Conservation (phyloP, 2,888 invertebrate genomes). For the Eupithecia dodoneata region DNA sequence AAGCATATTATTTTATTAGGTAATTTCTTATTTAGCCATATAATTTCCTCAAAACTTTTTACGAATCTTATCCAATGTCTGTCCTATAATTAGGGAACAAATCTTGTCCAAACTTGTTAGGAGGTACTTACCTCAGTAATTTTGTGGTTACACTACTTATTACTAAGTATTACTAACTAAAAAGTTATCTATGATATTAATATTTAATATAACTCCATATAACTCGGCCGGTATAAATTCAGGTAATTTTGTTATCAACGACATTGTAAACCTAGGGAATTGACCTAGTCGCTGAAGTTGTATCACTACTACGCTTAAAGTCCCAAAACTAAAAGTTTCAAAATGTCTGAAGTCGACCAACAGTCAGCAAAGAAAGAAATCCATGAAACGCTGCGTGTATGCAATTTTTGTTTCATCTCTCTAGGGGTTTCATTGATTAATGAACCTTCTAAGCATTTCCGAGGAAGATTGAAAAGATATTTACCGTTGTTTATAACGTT, state of each 20-base stretch:
- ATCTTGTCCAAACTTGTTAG: slow-evolving; percentile 4
- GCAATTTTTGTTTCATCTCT: slow-evolving; percentile 60
- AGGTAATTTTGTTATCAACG: background rate
- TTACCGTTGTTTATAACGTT: slow-evolving; percentile 52
- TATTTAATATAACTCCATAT: slow-evolving; percentile 1
- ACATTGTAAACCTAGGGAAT: background rate
- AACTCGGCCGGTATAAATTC: slow-evolving; percentile 8
- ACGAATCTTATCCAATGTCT: background rate
- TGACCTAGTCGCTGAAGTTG: background rate
- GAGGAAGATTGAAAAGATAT: slow-evolving; percentile 47
- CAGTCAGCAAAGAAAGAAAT: slow-evolving; percentile 56
- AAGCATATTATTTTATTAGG: background rate
- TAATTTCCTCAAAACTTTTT: slow-evolving; percentile 7
- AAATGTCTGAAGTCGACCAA: slow-evolving; percentile 35
- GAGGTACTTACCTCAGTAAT: slow-evolving; percentile 4
- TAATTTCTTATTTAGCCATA: background rate
- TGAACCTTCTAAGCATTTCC: slow-evolving; percentile 47
- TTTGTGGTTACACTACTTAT: slow-evolving; percentile 8
- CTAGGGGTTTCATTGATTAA: slow-evolving; percentile 64
- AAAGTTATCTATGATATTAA: background rate
- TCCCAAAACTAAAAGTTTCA: slow-evolving; percentile 7
- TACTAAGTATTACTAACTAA: background rate
- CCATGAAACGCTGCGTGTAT: slow-evolving; percentile 55
- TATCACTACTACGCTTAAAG: background rate
- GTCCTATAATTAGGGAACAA: slow-evolving; percentile 13